Evolutionary conservation across 2,113 vertebrate species (phyloP).

Genomic region (Glaucidium brasilianum): DNA sequence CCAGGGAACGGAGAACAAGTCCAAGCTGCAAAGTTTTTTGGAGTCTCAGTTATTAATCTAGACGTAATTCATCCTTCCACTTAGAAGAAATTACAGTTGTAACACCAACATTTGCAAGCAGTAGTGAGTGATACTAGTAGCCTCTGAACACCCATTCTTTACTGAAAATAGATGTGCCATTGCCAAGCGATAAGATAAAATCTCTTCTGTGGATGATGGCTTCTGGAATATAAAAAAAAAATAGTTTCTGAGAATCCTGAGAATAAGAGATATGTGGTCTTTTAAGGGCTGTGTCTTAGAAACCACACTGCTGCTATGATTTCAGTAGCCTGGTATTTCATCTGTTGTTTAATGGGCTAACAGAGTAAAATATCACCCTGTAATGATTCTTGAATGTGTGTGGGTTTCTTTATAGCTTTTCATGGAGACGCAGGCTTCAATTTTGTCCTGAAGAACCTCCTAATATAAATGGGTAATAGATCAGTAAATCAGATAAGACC

Average conservation of each 20-base stretch:
- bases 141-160: slow-evolving; percentile 12
- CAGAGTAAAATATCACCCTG: slow-evolving; percentile 54
- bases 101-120: background rate
- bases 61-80: background rate
- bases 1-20: background rate
- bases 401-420: slow-evolving; percentile 55
- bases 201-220: background rate
- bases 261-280: slow-evolving; percentile 2
- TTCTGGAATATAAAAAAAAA: background rate
- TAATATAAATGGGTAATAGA: slow-evolving; percentile 43
- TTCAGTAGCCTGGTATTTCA: slow-evolving; percentile 38
- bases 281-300: slow-evolving; percentile 30
- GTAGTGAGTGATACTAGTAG: background rate
- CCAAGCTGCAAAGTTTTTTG: background rate
- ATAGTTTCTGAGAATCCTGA: background rate
- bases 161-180: slow-evolving; percentile 24
- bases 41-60: slow-evolving; percentile 1
- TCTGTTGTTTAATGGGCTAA: slow-evolving; percentile 62
- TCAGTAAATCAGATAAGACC: slow-evolving; percentile 41
- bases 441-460: slow-evolving; percentile 43
- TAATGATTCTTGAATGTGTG: slow-evolving; percentile 55
- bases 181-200: slow-evolving; percentile 13
- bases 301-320: background rate
- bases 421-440: slow-evolving; percentile 4
- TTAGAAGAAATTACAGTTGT: slow-evolving; percentile 1